phyloP scores from a whole-genome alignment of 30 jellyfish, hydroid and myxozoan genomes.

The Nemopilema nomurai region DNA sequence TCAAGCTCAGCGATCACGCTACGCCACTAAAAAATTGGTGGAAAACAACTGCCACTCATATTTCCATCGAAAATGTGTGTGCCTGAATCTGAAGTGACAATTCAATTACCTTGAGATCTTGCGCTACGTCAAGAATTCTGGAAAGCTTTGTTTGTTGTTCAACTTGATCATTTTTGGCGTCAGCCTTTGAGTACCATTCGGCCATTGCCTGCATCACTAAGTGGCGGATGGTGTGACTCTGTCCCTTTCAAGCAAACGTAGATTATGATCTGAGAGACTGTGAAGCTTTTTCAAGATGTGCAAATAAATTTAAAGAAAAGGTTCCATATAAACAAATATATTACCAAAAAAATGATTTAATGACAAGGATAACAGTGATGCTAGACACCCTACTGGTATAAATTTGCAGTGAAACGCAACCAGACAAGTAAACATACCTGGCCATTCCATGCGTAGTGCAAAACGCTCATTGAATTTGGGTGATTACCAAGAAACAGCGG shows the following conservation, averaged over 20 bases:
- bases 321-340: too few relatives aligned
- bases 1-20: too few relatives aligned
- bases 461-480: constrained; percentile 95
- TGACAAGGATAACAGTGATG: too few relatives aligned
- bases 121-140: constrained; percentile 94
- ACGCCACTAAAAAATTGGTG: too few relatives aligned
- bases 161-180: constrained; percentile 85
- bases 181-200: constrained; percentile 92
- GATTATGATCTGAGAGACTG: not conserved
- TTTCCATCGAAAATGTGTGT: too few relatives aligned
- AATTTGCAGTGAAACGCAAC: too few relatives aligned
- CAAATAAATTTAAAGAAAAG: too few relatives aligned
- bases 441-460: constrained; percentile 98
- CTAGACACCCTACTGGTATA: too few relatives aligned
- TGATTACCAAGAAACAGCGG: constrained; percentile 92
- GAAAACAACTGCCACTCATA: too few relatives aligned
- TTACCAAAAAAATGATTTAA: too few relatives aligned
- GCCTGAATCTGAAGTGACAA: too few relatives aligned
- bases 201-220: constrained; percentile 96
- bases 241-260: constrained; percentile 55
- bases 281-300: too few relatives aligned
- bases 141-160: constrained; percentile 94
- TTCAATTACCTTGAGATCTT: constrained; percentile 91
- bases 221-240: constrained; percentile 86
- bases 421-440: constrained; percentile 58